Conservation (phyloP, 2,888 invertebrate species). For the Tenthredo scrophulariae region DNA sequence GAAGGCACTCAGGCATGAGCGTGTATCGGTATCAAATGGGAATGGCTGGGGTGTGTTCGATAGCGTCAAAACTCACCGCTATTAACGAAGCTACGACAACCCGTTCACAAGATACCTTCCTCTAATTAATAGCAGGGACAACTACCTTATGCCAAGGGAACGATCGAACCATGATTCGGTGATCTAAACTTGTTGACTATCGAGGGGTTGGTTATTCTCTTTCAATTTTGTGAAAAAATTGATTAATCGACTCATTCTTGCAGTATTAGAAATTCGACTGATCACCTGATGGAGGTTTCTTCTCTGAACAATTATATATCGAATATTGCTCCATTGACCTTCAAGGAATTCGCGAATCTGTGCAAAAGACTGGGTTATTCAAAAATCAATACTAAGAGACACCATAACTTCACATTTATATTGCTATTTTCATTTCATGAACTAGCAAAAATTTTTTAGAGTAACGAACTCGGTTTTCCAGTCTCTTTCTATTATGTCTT, state of each 20-base stretch:
- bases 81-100: slow-evolving; percentile 6
- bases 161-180: not conserved
- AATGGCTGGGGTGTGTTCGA: not conserved
- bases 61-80: not conserved
- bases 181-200: not conserved
- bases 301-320: not conserved
- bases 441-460: not conserved
- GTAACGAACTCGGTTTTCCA: not conserved
- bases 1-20: not conserved
- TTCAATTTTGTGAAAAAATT: not conserved
- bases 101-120: slow-evolving; percentile 10
- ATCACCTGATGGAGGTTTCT: not conserved
- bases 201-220: not conserved
- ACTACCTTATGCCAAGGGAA: not conserved
- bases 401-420: no score
- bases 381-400: not conserved
- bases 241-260: not conserved
- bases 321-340: not conserved
- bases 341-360: not conserved
- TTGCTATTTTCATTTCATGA: not conserved
- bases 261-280: not conserved
- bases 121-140: slow-evolving; percentile 15
- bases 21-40: not conserved
- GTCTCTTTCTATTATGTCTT: no score
- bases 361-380: not conserved